phyloP scores from a whole-genome alignment of 2,113 vertebrate species.

The Trematomus loennbergii region DNA sequence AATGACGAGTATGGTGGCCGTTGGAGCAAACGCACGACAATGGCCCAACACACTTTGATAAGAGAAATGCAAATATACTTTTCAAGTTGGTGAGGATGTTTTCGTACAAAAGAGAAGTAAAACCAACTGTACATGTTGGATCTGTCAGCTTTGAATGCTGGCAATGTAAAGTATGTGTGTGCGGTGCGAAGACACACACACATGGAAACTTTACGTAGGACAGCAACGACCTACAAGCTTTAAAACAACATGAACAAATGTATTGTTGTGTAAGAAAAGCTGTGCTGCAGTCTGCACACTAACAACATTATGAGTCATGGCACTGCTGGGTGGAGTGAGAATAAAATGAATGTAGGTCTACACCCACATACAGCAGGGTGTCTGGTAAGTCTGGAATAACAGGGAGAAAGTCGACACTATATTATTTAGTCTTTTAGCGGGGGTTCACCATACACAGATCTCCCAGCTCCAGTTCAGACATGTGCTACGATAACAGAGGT shows the following conservation, averaged over 20 bases:
- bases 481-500: neutral
- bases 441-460: neutral
- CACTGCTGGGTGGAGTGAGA: neutral
- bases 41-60: too few relatives aligned
- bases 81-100: too few relatives aligned
- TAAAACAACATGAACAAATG: too few relatives aligned
- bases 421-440: neutral
- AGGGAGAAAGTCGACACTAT: neutral
- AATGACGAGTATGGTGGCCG: too few relatives aligned
- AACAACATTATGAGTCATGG: slow-evolving; percentile 4
- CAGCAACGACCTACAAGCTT: neutral
- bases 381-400: slow-evolving; percentile 2
- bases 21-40: too few relatives aligned
- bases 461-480: neutral
- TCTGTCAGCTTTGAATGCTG: neutral
- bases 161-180: slow-evolving; percentile 48
- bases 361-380: neutral
- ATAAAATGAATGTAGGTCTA: neutral
- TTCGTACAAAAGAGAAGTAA: too few relatives aligned
- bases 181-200: too few relatives aligned
- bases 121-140: neutral
- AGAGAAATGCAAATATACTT: too few relatives aligned
- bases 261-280: neutral
- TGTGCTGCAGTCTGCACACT: too few relatives aligned
- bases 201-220: too few relatives aligned